Percentiles rank a stretch among this genome's conserved stretches.
Evolutionary conservation across 2,888 invertebrate genomes (phyloP).

Genomic region (Frankliniella intonsa): DNA sequence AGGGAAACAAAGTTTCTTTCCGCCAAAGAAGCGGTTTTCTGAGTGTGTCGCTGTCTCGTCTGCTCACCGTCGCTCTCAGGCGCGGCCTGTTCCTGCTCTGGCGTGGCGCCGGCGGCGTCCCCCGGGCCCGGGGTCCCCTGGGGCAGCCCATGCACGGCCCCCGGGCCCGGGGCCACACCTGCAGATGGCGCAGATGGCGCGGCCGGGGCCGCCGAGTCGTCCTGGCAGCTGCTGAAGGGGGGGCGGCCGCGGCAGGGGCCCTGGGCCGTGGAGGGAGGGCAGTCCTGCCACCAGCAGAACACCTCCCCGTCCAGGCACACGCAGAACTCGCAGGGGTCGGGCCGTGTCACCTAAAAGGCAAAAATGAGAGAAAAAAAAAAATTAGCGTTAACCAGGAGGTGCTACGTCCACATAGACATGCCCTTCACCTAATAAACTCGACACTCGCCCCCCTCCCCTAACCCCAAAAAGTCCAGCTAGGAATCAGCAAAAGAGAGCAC

Average conservation of each 20-base stretch:
- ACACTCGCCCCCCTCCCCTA: neutral
- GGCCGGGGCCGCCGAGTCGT: neutral
- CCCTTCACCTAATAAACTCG: neutral
- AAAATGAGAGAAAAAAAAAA: neutral
- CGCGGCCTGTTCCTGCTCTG: neutral
- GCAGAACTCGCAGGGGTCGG: constrained; percentile 59
- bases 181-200: neutral
- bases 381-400: neutral
- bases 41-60: too few species aligned
- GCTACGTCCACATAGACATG: neutral
- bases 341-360: constrained; percentile 53
- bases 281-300: constrained; percentile 60
- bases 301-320: constrained; percentile 60
- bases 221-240: constrained; percentile 32
- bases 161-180: too few species aligned
- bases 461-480: neutral
- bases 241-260: constrained; percentile 29
- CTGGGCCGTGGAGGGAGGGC: constrained; percentile 5
- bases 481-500: too few species aligned
- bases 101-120: too few species aligned
- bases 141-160: too few species aligned
- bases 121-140: too few species aligned
- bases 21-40: too few species aligned
- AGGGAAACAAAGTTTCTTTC: too few species aligned
- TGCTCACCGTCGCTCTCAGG: neutral